Base-by-base conservation (phyloP, 1,140 invertebrate genomes). In the Chionoecetes opilio region DNA sequence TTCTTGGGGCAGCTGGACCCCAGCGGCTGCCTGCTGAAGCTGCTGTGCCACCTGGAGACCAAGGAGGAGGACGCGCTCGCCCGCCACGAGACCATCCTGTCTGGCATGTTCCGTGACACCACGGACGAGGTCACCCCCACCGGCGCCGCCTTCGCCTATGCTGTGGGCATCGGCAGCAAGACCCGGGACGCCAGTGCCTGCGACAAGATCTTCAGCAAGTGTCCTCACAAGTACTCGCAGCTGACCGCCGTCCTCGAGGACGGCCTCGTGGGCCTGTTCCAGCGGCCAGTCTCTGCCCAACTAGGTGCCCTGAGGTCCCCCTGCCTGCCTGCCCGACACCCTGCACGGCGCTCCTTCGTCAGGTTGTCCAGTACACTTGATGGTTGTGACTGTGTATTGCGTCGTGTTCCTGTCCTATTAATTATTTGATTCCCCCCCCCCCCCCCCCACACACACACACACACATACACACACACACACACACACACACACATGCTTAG, bases 101-200 rank as follows among this genome's bases (percentile, higher is more conserved):
- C 63, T 5, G 82, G 86, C 21, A 92, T 92, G 90, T 95, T 95
- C 46, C 38, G 75, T 41, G 63, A 88, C 26, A 53, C 32, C 41
- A 75, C 41, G 0, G 94, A 92, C 11, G 38, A 82, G 0, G 37
- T 87, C 26, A 92, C 94, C 41, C 82, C 94, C 21, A 87, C 41
- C 84, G 92, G 87, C 94, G 84, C 94, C 3, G 82, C 90, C 34
- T 95, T 95, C 84, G 41, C 91, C 46, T 92, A 87, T 53, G 94
- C 94, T n/a, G 35, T 85, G n/a, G 90, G 87, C 17, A 29, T 95
- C 0, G 94, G 90, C 41, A 63, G 32, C 41, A 91, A 82, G 84
- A 92, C 31, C n/a, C 82, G 35, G 2, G 82, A 95, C 84, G 5
- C 89, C 26, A 17, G 84, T 41, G 41, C 14, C 32, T 95, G 94